Evolutionary conservation across 92 coral and sea anemone species (phyloP).

Genomic region (Parazoanthus atlanticus): DNA sequence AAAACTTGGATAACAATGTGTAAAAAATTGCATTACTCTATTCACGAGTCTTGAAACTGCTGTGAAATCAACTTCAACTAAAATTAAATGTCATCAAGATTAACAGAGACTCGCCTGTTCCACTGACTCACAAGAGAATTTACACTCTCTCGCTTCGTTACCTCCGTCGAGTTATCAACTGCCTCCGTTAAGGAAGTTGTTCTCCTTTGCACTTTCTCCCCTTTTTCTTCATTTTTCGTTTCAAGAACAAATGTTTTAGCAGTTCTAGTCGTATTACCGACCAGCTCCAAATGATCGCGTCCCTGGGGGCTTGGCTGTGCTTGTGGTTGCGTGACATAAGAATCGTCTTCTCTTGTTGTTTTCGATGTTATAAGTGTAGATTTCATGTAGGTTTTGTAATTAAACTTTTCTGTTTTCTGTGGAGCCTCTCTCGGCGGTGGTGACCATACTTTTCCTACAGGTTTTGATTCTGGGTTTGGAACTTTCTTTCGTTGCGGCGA

Average conservation of each 20-base stretch:
- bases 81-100: slow-evolving; percentile 20
- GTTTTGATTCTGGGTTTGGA: not conserved
- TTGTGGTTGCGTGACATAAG: slow-evolving; percentile 42
- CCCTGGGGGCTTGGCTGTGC: slow-evolving; percentile 17
- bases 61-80: not conserved
- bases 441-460: not conserved
- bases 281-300: slow-evolving; percentile 1
- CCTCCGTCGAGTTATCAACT: not conserved
- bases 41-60: not conserved
- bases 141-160: slow-evolving; percentile 16
- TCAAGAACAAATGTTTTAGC: slow-evolving; percentile 34
- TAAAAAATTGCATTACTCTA: not conserved
- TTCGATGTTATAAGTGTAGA: slow-evolving; percentile 32
- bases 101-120: slow-evolving; percentile 35
- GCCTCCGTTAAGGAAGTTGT: not conserved
- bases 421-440: slow-evolving; percentile 25
- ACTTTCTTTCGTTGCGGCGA: not conserved
- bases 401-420: slow-evolving; percentile 36
- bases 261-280: not conserved
- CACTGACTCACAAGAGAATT: slow-evolving; percentile 40
- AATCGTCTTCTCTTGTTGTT: slow-evolving; percentile 7
- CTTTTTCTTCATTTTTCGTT: not conserved
- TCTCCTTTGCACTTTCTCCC: not conserved
- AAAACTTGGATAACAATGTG: not conserved
- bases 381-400: slow-evolving; percentile 45